Evolutionary conservation across 2,797 vertebrate species (phyloP).

Genomic region (Diglossa cyanea): DNA sequence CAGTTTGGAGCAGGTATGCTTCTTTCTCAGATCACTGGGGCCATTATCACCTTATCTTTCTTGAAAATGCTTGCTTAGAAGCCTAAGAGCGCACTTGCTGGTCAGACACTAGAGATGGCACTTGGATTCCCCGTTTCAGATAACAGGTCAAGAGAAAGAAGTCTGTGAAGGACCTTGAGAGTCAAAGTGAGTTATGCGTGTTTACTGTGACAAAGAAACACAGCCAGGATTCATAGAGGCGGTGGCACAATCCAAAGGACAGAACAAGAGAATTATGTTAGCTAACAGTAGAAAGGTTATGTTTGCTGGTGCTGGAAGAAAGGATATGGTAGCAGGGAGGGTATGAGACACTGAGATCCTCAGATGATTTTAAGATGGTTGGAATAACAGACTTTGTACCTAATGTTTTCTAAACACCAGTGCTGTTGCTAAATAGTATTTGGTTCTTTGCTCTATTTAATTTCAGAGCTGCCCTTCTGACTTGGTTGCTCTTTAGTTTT

Average conservation of each 20-base stretch:
- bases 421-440: neutral
- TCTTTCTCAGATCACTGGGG: neutral
- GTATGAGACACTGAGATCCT: neutral
- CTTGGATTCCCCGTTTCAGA: neutral
- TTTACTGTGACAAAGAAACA: neutral
- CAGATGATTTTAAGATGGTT: neutral
- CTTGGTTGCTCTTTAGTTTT: accelerated
- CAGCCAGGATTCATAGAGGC: neutral
- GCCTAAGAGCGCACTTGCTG: neutral
- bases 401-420: neutral
- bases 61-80: neutral
- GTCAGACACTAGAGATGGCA: neutral
- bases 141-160: neutral
- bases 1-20: neutral
- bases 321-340: neutral
- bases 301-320: neutral
- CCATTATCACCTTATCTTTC: neutral
- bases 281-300: neutral
- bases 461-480: neutral
- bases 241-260: neutral
- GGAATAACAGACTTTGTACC: neutral
- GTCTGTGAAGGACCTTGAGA: neutral
- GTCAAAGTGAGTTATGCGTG: neutral
- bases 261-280: neutral
- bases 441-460: neutral